Evolutionary conservation across 1,140 invertebrate species (phyloP), one percentile per base, ranked within the genome.

Genomic region (Papilio dardanus): DNA sequence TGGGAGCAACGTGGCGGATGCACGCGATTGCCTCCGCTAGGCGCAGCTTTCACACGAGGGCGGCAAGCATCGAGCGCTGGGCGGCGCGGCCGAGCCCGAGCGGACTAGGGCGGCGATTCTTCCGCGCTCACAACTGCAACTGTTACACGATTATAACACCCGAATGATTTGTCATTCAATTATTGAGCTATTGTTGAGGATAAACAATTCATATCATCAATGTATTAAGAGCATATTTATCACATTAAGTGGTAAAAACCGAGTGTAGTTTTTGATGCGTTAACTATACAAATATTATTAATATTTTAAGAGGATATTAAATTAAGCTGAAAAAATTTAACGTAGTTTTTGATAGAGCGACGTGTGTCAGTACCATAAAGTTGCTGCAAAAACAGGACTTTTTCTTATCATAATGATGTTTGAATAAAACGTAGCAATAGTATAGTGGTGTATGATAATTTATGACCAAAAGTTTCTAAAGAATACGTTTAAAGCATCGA

Each of bases 121-220:
- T 80, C 74, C 76, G 71, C 71, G 76, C 54, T 77, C 74, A 37
- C 24, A 66, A 75, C 78, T 81, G 79, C 78, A 77, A 76, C 78
- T 74, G 81, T 86, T 80, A 88, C 82, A 82, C 82, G 86, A 87
- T 86, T 86, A 86, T 85, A 71, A 77, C 78, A 78, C 81, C 84
- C 81, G 81, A 79, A 69, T 83, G 85, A 76, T 78, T 69, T 35
- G 76, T 83, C 84, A 83, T 85, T 82, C 79, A 77, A 83, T 79
- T 75, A 77, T 76, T 42, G 19, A 68, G 50, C 78, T 79, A 77
- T 71, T 78, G 71, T 78, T 74, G 73, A 73, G 46, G 24, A 21
- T 42, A 42, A 71, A 42, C 24, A 4, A 74, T n/a, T 28, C 35
- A 54, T 62, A 30, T 62, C 21, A 54, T 28, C 24, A 62, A 62